These are phyloP conservation scores for Agelaius phoeniceus DNA, from an alignment of 2,113 vertebrate species.

Conservation along the genomic window DNA sequence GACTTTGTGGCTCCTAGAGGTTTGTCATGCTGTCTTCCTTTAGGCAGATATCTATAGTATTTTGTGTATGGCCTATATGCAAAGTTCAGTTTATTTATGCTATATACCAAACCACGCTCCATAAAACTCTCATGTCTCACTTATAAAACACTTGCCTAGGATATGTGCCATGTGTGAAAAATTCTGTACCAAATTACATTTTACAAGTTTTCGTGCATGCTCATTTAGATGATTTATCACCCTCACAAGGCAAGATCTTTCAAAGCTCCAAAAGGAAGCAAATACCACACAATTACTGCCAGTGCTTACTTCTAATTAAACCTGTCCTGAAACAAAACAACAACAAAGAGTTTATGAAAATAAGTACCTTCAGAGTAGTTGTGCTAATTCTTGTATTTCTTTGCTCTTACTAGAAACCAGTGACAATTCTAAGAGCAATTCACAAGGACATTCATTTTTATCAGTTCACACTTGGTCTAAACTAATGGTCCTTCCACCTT, in stretches of 20 bases:
- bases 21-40: not conserved
- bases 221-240: constrained; percentile 24
- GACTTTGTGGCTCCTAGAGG: not conserved
- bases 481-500: not conserved
- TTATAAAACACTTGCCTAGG: not conserved
- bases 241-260: not conserved
- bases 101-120: not conserved
- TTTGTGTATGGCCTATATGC: not conserved
- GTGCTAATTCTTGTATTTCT: not conserved
- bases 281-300: not conserved
- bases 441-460: not conserved
- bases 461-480: not conserved
- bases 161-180: not conserved
- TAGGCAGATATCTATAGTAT: not conserved
- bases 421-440: not conserved
- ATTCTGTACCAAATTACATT: not conserved
- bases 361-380: not conserved
- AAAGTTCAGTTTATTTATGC: not conserved
- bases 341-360: not conserved
- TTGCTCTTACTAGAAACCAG: not conserved
- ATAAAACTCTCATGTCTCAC: not conserved
- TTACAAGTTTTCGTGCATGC: not conserved
- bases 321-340: not conserved
- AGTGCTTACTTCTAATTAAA: constrained; percentile 1
- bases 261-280: not conserved